Percentiles rank a stretch among this genome's conserved stretches.
Evolutionary conservation across 23 tunicate species (phyloP).

Genomic region (Halocynthia roretzi): DNA sequence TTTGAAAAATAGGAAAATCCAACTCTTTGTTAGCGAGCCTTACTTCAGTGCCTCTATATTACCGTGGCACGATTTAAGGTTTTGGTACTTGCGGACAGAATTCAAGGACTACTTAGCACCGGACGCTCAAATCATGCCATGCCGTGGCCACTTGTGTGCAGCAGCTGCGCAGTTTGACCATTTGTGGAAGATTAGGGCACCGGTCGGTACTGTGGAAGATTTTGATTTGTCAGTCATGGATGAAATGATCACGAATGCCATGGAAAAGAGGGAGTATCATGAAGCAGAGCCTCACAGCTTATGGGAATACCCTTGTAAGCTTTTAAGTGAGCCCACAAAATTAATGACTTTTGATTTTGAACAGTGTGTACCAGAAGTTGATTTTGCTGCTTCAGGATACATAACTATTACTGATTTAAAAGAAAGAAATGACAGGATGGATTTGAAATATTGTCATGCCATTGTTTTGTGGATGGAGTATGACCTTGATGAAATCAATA

Average conservation of each 20-base stretch:
- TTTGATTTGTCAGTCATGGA: conserved; percentile 91
- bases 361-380: conserved; percentile 34
- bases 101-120: conserved; percentile 15
- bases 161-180: conserved; percentile 67
- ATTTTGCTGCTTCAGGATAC: conserved; percentile 17
- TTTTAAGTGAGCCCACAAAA: conserved; percentile 30
- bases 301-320: conserved; percentile 78
- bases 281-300: conserved; percentile 82
- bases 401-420: background rate
- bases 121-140: conserved; percentile 41
- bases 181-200: conserved; percentile 88
- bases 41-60: conserved; percentile 59
- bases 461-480: conserved; percentile 93
- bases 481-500: conserved; percentile 27
- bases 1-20: conserved; percentile 2
- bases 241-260: conserved; percentile 52
- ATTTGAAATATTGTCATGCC: conserved; percentile 28
- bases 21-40: conserved; percentile 60
- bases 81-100: conserved; percentile 71
- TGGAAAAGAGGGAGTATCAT: conserved; percentile 59
- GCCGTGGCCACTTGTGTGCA: conserved; percentile 32
- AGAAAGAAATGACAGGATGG: background rate
- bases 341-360: conserved; percentile 55
- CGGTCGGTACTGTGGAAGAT: conserved; percentile 87
- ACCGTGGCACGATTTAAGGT: conserved; percentile 86